phyloP scores from a whole-genome alignment of 2,797 vertebrate genomes.

The Telmatherina bonti region DNA sequence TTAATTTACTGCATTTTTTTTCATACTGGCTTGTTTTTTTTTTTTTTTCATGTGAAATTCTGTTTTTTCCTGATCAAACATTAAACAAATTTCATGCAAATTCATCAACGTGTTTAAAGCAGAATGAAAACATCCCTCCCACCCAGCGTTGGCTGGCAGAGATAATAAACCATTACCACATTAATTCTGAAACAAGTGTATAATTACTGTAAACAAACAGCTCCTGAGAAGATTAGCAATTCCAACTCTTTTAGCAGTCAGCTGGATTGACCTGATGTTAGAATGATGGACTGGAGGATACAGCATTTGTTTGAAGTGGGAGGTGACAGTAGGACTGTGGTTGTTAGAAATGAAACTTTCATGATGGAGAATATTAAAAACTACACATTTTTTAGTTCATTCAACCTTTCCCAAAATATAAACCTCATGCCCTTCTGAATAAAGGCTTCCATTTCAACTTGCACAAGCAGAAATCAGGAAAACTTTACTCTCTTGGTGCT shows the following conservation, averaged over 20 bases:
- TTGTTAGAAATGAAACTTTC: conserved; percentile 8
- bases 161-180: conserved; percentile 51
- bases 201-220: conserved; percentile 59
- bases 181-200: conserved; percentile 47
- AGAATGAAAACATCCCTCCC: conserved; percentile 34
- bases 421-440: conserved; percentile 1
- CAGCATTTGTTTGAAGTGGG: not conserved
- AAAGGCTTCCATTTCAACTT: conserved; percentile 9
- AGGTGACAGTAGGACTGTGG: not conserved
- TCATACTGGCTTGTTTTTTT: too few species aligned
- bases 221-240: conserved; percentile 40
- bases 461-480: not conserved
- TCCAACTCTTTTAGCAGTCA: not conserved
- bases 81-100: conserved; percentile 25
- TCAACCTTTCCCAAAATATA: not conserved
- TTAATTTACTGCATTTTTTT: too few species aligned
- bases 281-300: conserved; percentile 16
- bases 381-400: not conserved
- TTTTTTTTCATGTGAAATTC: not conserved
- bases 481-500: conserved; percentile 12
- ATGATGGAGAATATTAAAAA: not conserved
- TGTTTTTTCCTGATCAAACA: not conserved
- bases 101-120: conserved; percentile 15
- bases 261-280: conserved; percentile 19
- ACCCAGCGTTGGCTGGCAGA: conserved; percentile 27